Base-by-base conservation (phyloP, 2,113 vertebrate species). In the Cinclus mexicanus region DNA sequence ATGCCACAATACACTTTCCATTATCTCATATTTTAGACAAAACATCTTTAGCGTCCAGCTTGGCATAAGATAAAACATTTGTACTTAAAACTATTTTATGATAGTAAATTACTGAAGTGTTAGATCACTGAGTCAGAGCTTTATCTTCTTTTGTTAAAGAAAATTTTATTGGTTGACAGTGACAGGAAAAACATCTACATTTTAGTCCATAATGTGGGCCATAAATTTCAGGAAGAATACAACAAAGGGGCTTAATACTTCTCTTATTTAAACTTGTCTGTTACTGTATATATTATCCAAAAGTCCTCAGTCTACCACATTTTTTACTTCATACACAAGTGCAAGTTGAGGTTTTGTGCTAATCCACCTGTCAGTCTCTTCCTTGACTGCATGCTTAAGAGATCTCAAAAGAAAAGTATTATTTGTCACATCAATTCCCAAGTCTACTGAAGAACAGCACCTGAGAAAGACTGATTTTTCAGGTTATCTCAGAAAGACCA, bases 1-100 rank as follows among this genome's bases (percentile, higher is more conserved):
- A 97, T 95, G 94, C 95, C 96, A 97, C 90, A 94, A 89, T 96
- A 96, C 85, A 97, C 76, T 96, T 98, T 97, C 95, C 92, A 96
- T 95, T 97, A 97, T 97, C 96, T 97, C 93, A 94, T 97, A 88
- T 90, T 97, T 96, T 97, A 97, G 97, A 97, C 95, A 97, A 96
- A 94, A 92, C 95, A 97, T 93, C 75, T 97, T 92, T 83, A 95
- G 83, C 12, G 67, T 91, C 95, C 91, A 98, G 92, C 80, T 97
- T 97, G 96, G 94, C 69, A 90, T 3, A 92, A 80, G 95, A 95
- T 97, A 89, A 96, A 97, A 96, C 81, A 95, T 93, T 96, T 86
- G 77, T 77, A 86, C 81, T 94, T 93, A 68, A 91, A 97, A 93
- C 64, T 92, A 89, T 95, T 97, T 96, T 97, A 97, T 75, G 94